Base-by-base conservation (phyloP, 2,888 invertebrate species). In the Arenicola marina region DNA sequence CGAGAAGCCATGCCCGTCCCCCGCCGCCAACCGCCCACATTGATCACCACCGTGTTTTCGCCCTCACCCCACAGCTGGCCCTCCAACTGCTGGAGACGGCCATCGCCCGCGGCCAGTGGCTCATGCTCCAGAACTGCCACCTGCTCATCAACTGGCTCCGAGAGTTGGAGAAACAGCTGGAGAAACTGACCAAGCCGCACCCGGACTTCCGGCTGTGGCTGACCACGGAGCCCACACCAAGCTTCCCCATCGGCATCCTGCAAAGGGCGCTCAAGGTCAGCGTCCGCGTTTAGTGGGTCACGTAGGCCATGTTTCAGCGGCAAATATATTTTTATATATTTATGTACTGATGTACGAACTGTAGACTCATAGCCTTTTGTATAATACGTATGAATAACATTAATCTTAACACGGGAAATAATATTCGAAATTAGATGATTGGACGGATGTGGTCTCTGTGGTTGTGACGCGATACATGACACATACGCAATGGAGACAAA, bases 61-160 rank as follows among this genome's bases (percentile, higher is more conserved):
- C n/a, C n/a, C 29, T 7, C 15, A 11, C 43, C 68, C 77, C 72
- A 28, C 74, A 92, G 91, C 84, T 88, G 1, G 95, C 95, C 82
- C 26, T 84, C 28, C 78, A 78, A 62, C 75, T 82, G n/a, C 69
- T 84, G 56, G 83, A 84, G 69, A 82, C 81, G 21, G 82, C 83
- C 32, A 78, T 82, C 26, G 75, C 79, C 11, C 76, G 84, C 78
- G 95, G 95, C 0, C 90, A 91, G 76, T 95, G 95, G 95, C 84
- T 95, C 66, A 91, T 95, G 88, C 86, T 94, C 29, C 95, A 95
- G 85, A 95, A 95, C 84, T 95, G 94, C 67, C 95, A 95, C 80
- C 85, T 95, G 55, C 84, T 95, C 29, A 87, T 93, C 11, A 86
- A 87, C 2, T 95, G 95, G 85, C 87, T 94, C 3, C 87, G 89